A percentile compares a stretch with the other conserved stretches of the same genome.
Evolutionary conservation across 2,888 invertebrate genomes (phyloP).

Genomic region (Dichetophora obliterata): DNA sequence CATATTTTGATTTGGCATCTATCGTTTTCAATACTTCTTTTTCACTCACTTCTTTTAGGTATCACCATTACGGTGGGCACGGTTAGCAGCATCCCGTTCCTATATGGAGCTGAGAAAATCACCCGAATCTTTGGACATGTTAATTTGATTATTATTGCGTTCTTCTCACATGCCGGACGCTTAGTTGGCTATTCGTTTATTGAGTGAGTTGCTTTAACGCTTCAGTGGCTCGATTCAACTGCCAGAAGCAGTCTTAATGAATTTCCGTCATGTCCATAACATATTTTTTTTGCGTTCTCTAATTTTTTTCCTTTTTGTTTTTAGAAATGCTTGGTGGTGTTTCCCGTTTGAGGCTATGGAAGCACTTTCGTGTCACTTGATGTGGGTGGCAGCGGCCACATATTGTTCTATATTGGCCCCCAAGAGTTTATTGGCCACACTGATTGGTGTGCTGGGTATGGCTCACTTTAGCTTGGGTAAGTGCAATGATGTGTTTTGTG

Average conservation of each 20-base stretch:
- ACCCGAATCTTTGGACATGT: slow-evolving; percentile 85
- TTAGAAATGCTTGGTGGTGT: slow-evolving; percentile 88
- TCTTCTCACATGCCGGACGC: slow-evolving; percentile 86
- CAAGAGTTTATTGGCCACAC: slow-evolving; percentile 84
- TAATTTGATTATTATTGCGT: slow-evolving; percentile 86
- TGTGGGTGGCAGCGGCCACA: slow-evolving; percentile 93
- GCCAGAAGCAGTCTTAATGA: slow-evolving; percentile 11
- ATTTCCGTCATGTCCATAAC: slow-evolving; percentile 28
- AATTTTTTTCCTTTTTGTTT: not conserved
- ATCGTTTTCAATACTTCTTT: slow-evolving; percentile 13
- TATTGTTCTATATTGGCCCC: slow-evolving; percentile 89
- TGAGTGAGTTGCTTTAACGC: slow-evolving; percentile 73
- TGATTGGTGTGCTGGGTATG: slow-evolving; percentile 89
- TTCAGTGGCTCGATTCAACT: not conserved
- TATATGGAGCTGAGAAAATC: slow-evolving; percentile 87
- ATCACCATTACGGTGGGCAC: slow-evolving; percentile 89
- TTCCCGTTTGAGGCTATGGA: slow-evolving; percentile 91
- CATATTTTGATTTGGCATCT: not conserved
- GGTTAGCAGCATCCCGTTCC: slow-evolving; percentile 85
- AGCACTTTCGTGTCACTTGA: slow-evolving; percentile 85
- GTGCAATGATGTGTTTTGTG: slow-evolving; percentile 44
- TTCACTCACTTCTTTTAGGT: slow-evolving; percentile 69
- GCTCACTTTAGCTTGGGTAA: slow-evolving; percentile 84
- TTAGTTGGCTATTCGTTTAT: slow-evolving; percentile 88
- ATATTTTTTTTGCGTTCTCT: slow-evolving; percentile 22